Evolutionary conservation across 2,888 invertebrate species (phyloP).

Genomic region (Orgyia antiqua): DNA sequence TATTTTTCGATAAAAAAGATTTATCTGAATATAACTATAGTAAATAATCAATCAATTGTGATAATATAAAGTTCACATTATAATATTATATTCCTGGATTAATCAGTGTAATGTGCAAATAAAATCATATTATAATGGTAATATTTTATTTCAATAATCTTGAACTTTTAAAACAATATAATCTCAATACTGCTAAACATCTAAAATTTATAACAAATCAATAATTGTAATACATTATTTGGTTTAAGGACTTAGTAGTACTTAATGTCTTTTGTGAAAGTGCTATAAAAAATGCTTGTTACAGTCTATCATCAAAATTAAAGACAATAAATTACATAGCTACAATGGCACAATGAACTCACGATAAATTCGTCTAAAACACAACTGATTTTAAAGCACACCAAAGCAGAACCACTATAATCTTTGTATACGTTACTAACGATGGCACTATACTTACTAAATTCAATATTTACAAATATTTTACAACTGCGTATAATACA

Average conservation of each 20-base stretch:
- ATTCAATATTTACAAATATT: conserved; percentile 27
- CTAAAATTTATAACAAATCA: conserved; percentile 55
- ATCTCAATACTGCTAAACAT: conserved; percentile 41
- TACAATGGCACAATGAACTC: conserved; percentile 68
- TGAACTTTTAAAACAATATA: conserved; percentile 40
- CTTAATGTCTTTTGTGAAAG: conserved; percentile 60
- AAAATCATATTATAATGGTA: conserved; percentile 49
- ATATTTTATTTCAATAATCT: conserved; percentile 45
- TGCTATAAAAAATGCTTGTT: conserved; percentile 40
- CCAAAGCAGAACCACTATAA: conserved; percentile 51
- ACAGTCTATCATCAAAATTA: conserved; percentile 45
- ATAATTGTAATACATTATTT: conserved; percentile 53
- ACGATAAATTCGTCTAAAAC: conserved; percentile 35
- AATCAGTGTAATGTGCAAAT: conserved; percentile 63
- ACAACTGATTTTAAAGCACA: conserved; percentile 54
- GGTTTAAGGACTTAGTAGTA: conserved; percentile 58
- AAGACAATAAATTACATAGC: conserved; percentile 29
- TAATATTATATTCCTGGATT: conserved; percentile 57
- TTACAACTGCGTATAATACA: conserved; percentile 21
- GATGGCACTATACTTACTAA: conserved; percentile 53
- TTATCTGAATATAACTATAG: conserved; percentile 61
- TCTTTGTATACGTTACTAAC: conserved; percentile 33
- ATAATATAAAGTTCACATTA: conserved; percentile 43
- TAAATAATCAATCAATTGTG: conserved; percentile 63
- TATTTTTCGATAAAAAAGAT: conserved; percentile 75